Evolutionary conservation across 2,888 invertebrate genomes (phyloP).

Genomic region (Zele albiditarsus): DNA sequence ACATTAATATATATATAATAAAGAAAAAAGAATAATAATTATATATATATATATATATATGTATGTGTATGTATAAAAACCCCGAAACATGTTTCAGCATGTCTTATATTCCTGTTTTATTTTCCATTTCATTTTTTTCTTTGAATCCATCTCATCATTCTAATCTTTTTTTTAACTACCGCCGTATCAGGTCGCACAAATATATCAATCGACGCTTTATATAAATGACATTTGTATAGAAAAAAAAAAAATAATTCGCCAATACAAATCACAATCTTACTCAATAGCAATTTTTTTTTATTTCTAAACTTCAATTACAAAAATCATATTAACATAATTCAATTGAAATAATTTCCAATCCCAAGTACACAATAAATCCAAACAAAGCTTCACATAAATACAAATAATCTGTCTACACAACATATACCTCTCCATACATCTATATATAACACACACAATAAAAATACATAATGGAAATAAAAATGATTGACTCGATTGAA

Average conservation of each 20-base stretch:
- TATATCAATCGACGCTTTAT: constrained; percentile 11
- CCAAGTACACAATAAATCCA: background rate
- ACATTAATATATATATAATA: background rate
- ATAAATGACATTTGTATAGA: background rate
- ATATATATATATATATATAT: no score
- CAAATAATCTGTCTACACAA: background rate
- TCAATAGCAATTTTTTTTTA: no score
- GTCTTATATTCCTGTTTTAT: no score
- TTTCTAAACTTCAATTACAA: no score
- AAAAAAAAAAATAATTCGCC: no score
- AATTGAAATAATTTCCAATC: no score
- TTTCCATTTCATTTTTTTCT: background rate
- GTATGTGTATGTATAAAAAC: no score
- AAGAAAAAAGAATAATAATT: background rate
- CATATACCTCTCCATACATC: no score
- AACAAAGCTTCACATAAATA: background rate
- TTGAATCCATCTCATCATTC: background rate
- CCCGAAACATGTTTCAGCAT: no score
- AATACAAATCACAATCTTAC: no score
- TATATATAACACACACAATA: background rate
- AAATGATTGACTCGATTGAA: constrained; percentile 31
- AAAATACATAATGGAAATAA: background rate
- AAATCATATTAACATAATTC: no score
- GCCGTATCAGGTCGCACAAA: background rate
- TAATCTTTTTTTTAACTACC: background rate